A percentile compares a stretch with the other conserved stretches of the same genome.
These are phyloP conservation scores for Maniola jurtina DNA, from an alignment of 1,140 invertebrate genomes.

Conservation along the genomic window DNA sequence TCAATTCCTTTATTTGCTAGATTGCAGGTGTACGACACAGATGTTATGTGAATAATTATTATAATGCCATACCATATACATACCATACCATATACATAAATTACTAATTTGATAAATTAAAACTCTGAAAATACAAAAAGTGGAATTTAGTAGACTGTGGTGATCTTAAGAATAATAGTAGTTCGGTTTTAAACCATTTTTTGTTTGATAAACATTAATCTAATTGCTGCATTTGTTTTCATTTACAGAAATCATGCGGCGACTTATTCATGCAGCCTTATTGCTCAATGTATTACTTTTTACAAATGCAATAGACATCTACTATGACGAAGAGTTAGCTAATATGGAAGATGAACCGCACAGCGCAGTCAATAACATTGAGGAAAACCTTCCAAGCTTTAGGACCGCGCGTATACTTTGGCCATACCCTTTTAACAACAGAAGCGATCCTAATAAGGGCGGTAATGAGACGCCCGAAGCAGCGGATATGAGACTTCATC, in stretches of 20 bases:
- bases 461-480: slow-evolving; percentile 21
- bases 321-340: slow-evolving; percentile 46
- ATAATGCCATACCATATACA: no score
- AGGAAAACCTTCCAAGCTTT: slow-evolving; percentile 31
- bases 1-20: no score
- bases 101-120: no score
- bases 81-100: no score
- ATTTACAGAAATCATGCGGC: slow-evolving; percentile 32
- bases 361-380: slow-evolving; percentile 30
- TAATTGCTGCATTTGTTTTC: background rate
- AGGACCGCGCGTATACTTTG: slow-evolving; percentile 54
- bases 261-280: slow-evolving; percentile 22
- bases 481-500: slow-evolving; percentile 18
- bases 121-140: no score
- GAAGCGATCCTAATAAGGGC: slow-evolving; percentile 27
- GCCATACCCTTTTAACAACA: slow-evolving; percentile 51
- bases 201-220: background rate
- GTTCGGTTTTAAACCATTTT: background rate
- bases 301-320: slow-evolving; percentile 29
- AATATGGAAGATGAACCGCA: slow-evolving; percentile 45
- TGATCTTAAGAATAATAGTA: no score
- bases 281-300: slow-evolving; percentile 12
- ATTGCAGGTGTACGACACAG: no score
- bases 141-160: no score
- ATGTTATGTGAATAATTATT: no score